Base-by-base conservation (phyloP, 2,888 invertebrate species). In the Linnaemya vulpina region DNA sequence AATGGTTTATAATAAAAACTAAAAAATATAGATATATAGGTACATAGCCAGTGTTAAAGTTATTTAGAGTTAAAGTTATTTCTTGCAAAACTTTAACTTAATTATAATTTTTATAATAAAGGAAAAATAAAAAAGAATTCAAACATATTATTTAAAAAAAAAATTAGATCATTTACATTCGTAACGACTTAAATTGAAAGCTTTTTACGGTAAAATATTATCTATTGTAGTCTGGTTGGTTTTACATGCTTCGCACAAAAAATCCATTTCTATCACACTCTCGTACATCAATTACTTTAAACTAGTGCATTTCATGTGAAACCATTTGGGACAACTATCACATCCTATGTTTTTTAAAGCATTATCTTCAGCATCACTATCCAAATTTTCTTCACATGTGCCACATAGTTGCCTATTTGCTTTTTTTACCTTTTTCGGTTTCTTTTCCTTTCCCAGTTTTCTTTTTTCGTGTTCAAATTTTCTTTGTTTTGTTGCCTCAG, bases 271-370 rank as follows among this genome's bases (percentile, higher is more conserved):
- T 9, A 30, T n/a, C 13, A 65, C 13, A n/a, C 43, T 17, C 0
- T 65, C n/a, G 46, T 65, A 20, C 38, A n/a, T 9, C n/a, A 65
- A 0, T 13, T 55, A 17, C 35, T 75, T 75, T 4, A 75, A 75
- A 13, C 13, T 53, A 9, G 65, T 75, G 13, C 65, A 75, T 46
- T 75, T 75, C 1, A 65, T 30, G 20, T 58, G 65, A 38, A 76
- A 67, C 49, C 60, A 76, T 5, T 67, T 15, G 8, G 65, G 60
- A 67, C 76, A 76, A 58, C 2, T 58, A 49, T 58, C 76, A 49
- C 67, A 76, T 17, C 75, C 75, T 43, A 73, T 40, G n/a, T 71
- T 71, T 71, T 71, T 71, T n/a, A 55, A 35, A 40, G 10, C 70
- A 46, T 65, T n/a, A 35, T 58, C 58, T 4, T 55, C 55, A n/a